A percentile compares a stretch with the other conserved stretches of the same genome.
Conservation (phyloP, 2,888 invertebrate species). For the Scotopteryx bipunctaria region DNA sequence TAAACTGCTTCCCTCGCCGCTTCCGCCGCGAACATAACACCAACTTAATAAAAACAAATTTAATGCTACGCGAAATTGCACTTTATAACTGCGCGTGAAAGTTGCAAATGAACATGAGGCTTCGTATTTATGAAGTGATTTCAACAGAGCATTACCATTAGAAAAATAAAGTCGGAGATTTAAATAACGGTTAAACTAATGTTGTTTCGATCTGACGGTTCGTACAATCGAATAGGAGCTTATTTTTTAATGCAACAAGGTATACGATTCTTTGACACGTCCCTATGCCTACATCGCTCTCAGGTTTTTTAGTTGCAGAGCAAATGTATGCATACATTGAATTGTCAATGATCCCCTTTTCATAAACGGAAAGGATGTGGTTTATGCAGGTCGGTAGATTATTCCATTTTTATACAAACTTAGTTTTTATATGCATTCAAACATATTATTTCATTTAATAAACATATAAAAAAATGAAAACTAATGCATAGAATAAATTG, state of each 20-base stretch:
- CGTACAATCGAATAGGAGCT: not conserved
- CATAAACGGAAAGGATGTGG: too few species aligned
- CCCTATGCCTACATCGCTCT: too few species aligned
- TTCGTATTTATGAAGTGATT: conserved; percentile 50
- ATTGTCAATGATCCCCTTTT: too few species aligned
- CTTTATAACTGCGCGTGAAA: conserved; percentile 14
- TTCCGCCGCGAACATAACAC: conserved; percentile 56
- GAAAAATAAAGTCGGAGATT: conserved; percentile 58
- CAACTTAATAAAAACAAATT: conserved; percentile 50
- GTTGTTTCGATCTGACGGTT: conserved; percentile 31
- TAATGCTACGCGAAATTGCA: conserved; percentile 27
- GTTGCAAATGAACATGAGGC: conserved; percentile 17
- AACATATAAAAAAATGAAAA: too few species aligned
- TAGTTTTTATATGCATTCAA: too few species aligned
- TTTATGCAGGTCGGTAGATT: too few species aligned
- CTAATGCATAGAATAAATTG: too few species aligned
- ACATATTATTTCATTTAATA: too few species aligned
- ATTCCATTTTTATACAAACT: too few species aligned
- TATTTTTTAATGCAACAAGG: not conserved
- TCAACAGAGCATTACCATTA: conserved; percentile 58
- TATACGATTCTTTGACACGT: too few species aligned
- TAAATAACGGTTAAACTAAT: conserved; percentile 58
- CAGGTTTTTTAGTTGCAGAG: conserved; percentile 23
- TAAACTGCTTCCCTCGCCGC: conserved; percentile 47
- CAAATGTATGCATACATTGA: conserved; percentile 24